Percentiles rank a stretch among this genome's conserved stretches.
These are phyloP conservation scores for Euclidia mi DNA, from an alignment of 2,888 invertebrate species.

Conservation along the genomic window DNA sequence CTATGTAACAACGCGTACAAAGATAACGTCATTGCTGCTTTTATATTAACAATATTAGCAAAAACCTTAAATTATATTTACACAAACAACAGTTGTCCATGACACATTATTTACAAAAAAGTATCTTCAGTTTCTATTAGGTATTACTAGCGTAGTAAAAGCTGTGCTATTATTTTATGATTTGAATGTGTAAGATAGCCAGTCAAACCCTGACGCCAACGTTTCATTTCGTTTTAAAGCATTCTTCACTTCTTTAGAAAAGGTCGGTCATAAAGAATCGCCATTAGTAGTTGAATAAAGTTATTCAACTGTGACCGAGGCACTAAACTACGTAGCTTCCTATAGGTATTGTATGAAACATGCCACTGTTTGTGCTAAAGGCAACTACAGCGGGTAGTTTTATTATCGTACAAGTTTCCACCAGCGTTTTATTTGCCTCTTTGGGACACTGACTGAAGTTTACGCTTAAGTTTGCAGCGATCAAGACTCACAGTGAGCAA, in stretches of 20 bases:
- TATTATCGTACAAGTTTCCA: not conserved
- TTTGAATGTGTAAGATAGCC: not conserved
- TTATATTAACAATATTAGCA: no score
- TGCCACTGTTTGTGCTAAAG: not conserved
- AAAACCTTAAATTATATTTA: no score
- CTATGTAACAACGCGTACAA: no score
- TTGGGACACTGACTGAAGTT: no score
- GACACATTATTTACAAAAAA: no score
- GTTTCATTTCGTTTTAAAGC: conserved; percentile 1
- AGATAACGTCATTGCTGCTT: no score
- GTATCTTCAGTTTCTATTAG: no score
- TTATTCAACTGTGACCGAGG: conserved; percentile 37
- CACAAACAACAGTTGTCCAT: no score
- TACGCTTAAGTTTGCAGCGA: no score
- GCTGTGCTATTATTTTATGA: not conserved
- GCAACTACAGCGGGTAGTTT: not conserved
- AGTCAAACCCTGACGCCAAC: not conserved
- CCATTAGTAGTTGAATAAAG: conserved; percentile 29
- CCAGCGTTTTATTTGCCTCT: no score
- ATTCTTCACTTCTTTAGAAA: conserved; percentile 4
- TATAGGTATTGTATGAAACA: not conserved
- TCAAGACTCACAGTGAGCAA: no score
- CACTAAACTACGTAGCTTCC: conserved; percentile 32
- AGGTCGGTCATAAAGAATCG: conserved; percentile 1
- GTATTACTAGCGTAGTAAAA: no score